Conservation (phyloP, 2,113 vertebrate species). For the Ceyx margarethae region DNA sequence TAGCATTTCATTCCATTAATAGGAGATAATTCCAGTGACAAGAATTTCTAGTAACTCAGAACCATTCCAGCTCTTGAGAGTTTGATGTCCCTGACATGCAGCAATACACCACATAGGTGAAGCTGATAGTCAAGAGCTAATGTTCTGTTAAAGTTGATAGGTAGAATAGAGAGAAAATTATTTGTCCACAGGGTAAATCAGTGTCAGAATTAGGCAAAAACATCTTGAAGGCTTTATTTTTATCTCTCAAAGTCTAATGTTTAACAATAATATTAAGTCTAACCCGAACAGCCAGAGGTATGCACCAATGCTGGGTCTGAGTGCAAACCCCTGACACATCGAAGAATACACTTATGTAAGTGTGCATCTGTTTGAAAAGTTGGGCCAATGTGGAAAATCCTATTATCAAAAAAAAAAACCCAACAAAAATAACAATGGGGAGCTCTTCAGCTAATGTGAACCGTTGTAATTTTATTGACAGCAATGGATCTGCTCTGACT, state of each 20-base stretch:
- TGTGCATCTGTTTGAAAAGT: neutral
- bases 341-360: neutral
- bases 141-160: neutral
- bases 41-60: neutral
- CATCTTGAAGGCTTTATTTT: neutral
- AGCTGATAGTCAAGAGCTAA: neutral
- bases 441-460: constrained; percentile 3
- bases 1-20: neutral
- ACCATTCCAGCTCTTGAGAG: neutral
- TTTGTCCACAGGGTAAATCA: neutral
- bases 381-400: constrained; percentile 25
- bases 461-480: constrained; percentile 49
- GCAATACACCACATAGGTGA: neutral
- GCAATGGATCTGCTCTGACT: neutral
- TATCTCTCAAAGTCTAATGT: neutral
- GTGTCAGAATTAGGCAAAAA: neutral
- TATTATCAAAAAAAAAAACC: neutral
- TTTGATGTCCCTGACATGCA: neutral
- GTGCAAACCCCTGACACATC: neutral
- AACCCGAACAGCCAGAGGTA: neutral
- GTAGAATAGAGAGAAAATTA: neutral
- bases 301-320: neutral
- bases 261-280: neutral
- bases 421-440: neutral
- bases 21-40: neutral